A percentile compares a stretch with the other conserved stretches of the same genome.
Conservation (phyloP, 2,113 vertebrate genomes). For the Gopherus flavomarginatus region DNA sequence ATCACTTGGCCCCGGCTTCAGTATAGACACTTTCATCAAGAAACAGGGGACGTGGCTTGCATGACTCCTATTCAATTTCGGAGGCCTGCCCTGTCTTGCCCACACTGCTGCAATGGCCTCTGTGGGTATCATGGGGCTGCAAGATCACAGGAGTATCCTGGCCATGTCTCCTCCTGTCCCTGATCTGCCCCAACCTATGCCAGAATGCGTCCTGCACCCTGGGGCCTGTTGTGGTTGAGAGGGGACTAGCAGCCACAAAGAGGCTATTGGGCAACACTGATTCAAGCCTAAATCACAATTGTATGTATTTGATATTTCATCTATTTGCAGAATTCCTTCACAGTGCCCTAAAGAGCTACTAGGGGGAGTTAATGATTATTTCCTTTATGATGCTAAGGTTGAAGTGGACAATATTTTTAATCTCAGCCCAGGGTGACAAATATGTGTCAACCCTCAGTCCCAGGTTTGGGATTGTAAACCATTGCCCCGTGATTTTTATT, state of each 20-base stretch:
- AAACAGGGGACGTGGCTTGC: background rate
- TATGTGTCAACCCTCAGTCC: background rate
- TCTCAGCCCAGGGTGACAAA: background rate
- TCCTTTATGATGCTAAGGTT: background rate
- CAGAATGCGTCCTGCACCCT: background rate
- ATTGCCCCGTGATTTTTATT: constrained; percentile 69
- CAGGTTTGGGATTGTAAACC: constrained; percentile 67
- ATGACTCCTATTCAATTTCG: constrained; percentile 17
- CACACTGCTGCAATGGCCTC: background rate
- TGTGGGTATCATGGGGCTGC: background rate
- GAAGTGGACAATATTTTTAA: background rate
- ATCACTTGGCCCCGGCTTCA: background rate
- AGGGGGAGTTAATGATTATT: background rate
- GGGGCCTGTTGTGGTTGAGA: background rate
- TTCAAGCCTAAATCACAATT: background rate
- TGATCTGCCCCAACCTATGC: background rate
- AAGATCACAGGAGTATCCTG: background rate
- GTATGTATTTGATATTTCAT: background rate
- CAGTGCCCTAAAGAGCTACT: background rate
- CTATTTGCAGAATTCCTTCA: background rate
- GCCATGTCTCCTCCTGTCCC: background rate
- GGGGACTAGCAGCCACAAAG: background rate
- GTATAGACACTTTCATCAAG: background rate
- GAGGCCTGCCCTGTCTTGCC: background rate
- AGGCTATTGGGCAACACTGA: background rate